Conservation (phyloP, 2,888 invertebrate genomes). For the Platynereis dumerilii region DNA sequence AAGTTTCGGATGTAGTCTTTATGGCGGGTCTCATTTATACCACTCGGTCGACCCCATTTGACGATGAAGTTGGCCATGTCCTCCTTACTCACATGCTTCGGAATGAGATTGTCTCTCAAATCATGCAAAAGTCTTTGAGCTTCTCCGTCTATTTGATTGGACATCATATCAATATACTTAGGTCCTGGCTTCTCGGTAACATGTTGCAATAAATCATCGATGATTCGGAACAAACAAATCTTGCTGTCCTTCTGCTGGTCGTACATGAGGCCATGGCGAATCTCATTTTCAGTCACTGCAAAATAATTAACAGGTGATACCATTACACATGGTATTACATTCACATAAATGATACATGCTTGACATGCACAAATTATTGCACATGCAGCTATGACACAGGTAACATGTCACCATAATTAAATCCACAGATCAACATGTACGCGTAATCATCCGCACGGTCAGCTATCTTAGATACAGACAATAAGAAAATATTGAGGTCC, state of each 20-base stretch:
- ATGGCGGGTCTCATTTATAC: slow-evolving; percentile 17
- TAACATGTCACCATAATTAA: too few species aligned
- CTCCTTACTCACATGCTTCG: not conserved
- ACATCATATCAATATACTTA: slow-evolving; percentile 19
- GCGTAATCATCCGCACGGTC: too few species aligned
- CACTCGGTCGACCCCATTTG: slow-evolving; percentile 17
- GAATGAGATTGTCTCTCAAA: slow-evolving; percentile 9
- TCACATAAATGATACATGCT: too few species aligned
- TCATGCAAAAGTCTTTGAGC: slow-evolving; percentile 16
- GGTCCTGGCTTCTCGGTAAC: slow-evolving; percentile 4
- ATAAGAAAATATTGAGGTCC: too few species aligned
- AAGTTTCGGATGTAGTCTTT: slow-evolving; percentile 15
- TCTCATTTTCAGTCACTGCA: slow-evolving; percentile 30
- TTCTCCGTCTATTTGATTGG: slow-evolving; percentile 10
- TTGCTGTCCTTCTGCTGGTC: slow-evolving; percentile 4
- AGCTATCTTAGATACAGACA: too few species aligned
- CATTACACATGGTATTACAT: too few species aligned
- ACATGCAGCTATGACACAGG: too few species aligned
- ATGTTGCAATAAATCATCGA: slow-evolving; percentile 17
- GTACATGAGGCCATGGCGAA: slow-evolving; percentile 20
- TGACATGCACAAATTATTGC: too few species aligned
- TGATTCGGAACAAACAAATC: slow-evolving; percentile 14
- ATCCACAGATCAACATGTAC: too few species aligned
- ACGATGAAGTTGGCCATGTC: slow-evolving; percentile 5
- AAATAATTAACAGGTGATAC: not conserved